Percentiles rank a stretch among this genome's conserved stretches.
These are phyloP conservation scores for Neocrepidodera transversa DNA, from an alignment of 2,888 invertebrate species.

Conservation along the genomic window DNA sequence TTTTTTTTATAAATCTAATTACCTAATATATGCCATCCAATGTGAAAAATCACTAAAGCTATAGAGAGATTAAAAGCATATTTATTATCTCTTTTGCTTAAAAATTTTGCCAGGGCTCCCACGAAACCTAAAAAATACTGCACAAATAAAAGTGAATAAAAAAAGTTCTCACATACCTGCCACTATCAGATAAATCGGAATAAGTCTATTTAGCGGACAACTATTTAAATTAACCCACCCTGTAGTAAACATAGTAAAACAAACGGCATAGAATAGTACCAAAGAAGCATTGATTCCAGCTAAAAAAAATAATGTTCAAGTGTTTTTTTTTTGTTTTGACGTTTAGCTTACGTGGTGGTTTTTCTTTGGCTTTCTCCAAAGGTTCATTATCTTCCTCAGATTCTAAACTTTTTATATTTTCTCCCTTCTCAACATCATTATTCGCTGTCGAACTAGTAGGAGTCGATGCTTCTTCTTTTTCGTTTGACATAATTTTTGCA, in stretches of 20 bases:
- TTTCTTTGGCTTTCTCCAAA: constrained; percentile 50
- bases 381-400: constrained; percentile 44
- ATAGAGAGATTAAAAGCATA: constrained; percentile 44
- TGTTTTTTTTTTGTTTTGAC: no score
- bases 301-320: constrained; percentile 31
- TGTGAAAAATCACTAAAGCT: constrained; percentile 42
- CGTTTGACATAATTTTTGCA: constrained; percentile 7
- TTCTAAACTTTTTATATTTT: constrained; percentile 35
- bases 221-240: constrained; percentile 55
- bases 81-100: constrained; percentile 45
- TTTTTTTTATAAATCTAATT: no score
- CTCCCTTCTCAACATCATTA: constrained; percentile 41
- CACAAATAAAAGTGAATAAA: neutral
- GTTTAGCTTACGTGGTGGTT: constrained; percentile 51
- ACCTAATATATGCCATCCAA: constrained; percentile 50
- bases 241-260: constrained; percentile 53
- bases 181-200: constrained; percentile 56
- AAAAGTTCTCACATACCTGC: constrained; percentile 44
- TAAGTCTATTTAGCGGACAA: constrained; percentile 53
- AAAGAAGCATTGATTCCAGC: constrained; percentile 55
- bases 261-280: constrained; percentile 52
- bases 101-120: constrained; percentile 47
- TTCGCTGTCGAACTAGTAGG: constrained; percentile 25
- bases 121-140: constrained; percentile 47
- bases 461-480: constrained; percentile 27